Evolutionary conservation across 2,113 vertebrate species (phyloP), one percentile per base, ranked within the genome.

Genomic region (Myrmecophaga tridactyla): DNA sequence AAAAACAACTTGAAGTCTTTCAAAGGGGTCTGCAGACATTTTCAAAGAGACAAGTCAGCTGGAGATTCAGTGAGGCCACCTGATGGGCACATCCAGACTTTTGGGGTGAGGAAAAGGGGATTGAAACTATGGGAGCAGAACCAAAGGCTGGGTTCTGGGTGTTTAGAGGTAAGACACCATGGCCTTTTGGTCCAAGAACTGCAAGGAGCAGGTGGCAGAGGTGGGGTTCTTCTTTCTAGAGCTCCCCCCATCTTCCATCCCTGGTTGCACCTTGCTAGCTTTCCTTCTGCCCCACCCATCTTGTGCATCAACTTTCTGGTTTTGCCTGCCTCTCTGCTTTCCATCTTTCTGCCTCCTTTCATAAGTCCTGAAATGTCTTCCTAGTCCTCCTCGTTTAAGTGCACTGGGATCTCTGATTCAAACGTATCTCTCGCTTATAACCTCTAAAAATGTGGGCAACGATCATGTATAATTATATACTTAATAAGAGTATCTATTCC

Each of bases 131-230:
- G 6, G 20, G 9, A 67, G 5, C 51, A 29, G 53, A 86, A 41
- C 23, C 67, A 34, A 41, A 84, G 23, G 27, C 21, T 39, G 34
- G 21, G 4, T 7, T 4, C 51, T 31, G 58, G 56, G 31, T 69
- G 17, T 7, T 34, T 6, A 75, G 48, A 78, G 56, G 25, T 46
- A 4, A 2, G 25, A 78, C n/a, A 60, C 36, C 53, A 14, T 43
- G 10, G 31, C 43, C 25, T 51, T 20, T 75, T 43, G 34, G 6
- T 56, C 53, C 20, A 76, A n/a, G 7, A 36, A 6, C 20, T 23
- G 0, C 8, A 3, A 56, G 31, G 12, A 17, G 41, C 41, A 12
- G 3, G 0, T 43, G 29, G 12, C 13, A 2, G 6, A 21, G 21
- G 7, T 13, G 20, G 25, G n/a, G 0, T 43, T 46, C 87, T 6